A percentile compares a stretch with the other conserved stretches of the same genome.
Conservation (phyloP, 2,113 vertebrate species). For the Penelope pileata region DNA sequence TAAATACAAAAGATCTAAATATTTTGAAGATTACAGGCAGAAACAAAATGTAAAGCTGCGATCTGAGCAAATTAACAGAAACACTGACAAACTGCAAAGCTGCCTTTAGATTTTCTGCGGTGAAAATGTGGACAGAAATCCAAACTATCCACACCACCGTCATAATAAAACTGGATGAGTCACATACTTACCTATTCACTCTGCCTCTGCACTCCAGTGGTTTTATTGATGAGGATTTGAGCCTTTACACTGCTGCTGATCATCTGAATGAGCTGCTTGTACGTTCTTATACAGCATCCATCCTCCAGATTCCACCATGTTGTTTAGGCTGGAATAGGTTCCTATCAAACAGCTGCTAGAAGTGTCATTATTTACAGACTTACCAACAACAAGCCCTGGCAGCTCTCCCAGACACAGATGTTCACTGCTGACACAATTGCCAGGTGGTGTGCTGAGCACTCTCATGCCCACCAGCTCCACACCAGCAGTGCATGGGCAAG, state of each 20-base stretch:
- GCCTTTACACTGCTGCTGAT: background rate
- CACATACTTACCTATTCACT: background rate
- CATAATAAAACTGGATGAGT: background rate
- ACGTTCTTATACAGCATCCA: background rate
- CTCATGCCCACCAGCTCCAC: fast-evolving
- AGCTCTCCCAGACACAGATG: background rate
- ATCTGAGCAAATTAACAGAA: background rate
- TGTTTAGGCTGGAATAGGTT: background rate
- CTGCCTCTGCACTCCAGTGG: background rate
- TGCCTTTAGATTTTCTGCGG: background rate
- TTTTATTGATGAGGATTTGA: background rate
- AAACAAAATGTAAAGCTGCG: background rate
- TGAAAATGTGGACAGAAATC: background rate
- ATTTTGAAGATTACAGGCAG: background rate
- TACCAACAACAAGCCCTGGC: background rate
- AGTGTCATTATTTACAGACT: background rate
- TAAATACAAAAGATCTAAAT: background rate
- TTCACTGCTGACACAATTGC: background rate
- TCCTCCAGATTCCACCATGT: background rate
- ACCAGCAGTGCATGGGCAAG: background rate
- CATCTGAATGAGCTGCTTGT: background rate
- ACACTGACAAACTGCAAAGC: background rate
- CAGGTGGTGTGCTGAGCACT: background rate
- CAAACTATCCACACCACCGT: background rate
- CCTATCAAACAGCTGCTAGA: background rate